Conservation (phyloP, 2,888 invertebrate species). For the Xanthostigma xanthostigma region DNA sequence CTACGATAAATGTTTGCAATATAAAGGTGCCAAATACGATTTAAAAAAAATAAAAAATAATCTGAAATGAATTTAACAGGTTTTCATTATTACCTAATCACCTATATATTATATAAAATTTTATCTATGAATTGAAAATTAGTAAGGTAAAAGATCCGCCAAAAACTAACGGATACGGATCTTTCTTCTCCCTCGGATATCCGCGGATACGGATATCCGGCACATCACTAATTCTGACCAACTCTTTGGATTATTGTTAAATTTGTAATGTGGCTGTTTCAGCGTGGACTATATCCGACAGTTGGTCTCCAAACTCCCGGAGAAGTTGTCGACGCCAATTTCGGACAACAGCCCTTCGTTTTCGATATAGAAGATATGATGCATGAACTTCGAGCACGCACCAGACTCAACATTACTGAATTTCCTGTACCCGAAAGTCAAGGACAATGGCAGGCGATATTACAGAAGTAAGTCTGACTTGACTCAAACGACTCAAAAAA, state of each 20-base stretch:
- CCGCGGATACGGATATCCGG: too few species aligned
- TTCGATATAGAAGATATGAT: slow-evolving; percentile 98
- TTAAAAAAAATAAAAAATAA: too few species aligned
- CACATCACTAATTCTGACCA: too few species aligned
- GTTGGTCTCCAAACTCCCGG: slow-evolving; percentile 98
- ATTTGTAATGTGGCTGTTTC: slow-evolving; percentile 20
- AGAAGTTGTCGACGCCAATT: slow-evolving; percentile 96
- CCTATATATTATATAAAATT: too few species aligned
- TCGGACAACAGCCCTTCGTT: slow-evolving; percentile 93
- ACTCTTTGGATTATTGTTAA: background rate
- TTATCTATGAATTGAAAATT: too few species aligned
- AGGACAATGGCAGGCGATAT: slow-evolving; percentile 82
- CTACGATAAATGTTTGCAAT: too few species aligned
- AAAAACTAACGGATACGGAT: too few species aligned
- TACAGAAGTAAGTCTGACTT: slow-evolving; percentile 62
- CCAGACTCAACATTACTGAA: slow-evolving; percentile 69
- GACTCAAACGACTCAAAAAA: background rate
- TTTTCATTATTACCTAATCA: too few species aligned
- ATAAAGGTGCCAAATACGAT: too few species aligned
- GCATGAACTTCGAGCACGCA: slow-evolving; percentile 74
- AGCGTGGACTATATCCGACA: slow-evolving; percentile 93
- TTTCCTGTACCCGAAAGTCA: slow-evolving; percentile 75
- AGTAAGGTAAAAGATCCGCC: too few species aligned
- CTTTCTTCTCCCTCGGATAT: too few species aligned
- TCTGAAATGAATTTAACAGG: too few species aligned